Evolutionary conservation across 2,888 invertebrate species (phyloP).

Genomic region (Lypha dubia): DNA sequence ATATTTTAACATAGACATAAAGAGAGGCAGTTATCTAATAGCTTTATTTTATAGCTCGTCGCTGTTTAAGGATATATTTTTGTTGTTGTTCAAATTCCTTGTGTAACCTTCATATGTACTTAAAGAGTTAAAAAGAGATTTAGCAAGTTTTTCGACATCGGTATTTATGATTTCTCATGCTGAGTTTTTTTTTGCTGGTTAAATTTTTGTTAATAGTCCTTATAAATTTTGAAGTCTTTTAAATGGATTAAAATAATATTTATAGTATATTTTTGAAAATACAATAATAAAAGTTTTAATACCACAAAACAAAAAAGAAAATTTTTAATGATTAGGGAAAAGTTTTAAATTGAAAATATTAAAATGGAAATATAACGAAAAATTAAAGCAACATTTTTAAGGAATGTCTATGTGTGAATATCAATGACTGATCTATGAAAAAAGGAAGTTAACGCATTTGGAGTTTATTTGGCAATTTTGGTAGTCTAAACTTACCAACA

Average conservation of each 20-base stretch:
- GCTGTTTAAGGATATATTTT: background rate
- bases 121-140: constrained; percentile 28
- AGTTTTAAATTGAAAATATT: no score
- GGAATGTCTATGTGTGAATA: no score
- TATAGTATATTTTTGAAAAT: background rate
- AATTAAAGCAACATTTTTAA: no score
- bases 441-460: no score
- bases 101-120: constrained; percentile 49
- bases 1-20: background rate
- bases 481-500: no score
- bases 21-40: constrained; percentile 15
- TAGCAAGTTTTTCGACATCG: background rate
- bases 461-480: no score
- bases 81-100: constrained; percentile 1
- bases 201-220: background rate
- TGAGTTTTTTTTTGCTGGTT: background rate
- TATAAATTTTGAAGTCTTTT: background rate
- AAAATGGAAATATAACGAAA: no score
- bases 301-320: no score
- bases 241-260: background rate
- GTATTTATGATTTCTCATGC: background rate
- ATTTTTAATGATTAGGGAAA: background rate
- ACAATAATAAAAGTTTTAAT: background rate
- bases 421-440: no score
- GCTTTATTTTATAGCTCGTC: background rate